Base-by-base conservation (phyloP, 2,113 vertebrate genomes). In the Sceloporus undulatus region DNA sequence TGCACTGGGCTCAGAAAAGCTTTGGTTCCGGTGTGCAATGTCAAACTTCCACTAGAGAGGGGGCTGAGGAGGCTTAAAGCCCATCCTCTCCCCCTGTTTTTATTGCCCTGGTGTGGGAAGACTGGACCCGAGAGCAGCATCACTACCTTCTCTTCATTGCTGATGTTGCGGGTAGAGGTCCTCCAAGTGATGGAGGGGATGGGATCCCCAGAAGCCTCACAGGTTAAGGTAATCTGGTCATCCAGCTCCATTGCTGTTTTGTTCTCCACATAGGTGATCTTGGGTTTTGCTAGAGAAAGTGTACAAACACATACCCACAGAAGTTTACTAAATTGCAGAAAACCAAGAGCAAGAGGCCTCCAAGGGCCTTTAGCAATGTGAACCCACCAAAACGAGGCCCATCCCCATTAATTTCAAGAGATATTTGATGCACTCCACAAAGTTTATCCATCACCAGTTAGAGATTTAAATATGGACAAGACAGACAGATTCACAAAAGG, bases 101-200 rank as follows among this genome's bases (percentile, higher is more conserved):
- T 29, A 48, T 1, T 23, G 19, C 1, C 81, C 23, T 52, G 73
- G 23, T 9, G 29, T 16, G 27, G 4, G n/a, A 7, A 18, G 80
- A 2, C 1, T 9, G 19, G 88, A 27, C 52, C 75, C 38, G 3
- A 85, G 94, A 86, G 93, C 62, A 3, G 42, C 90, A 21, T 42
- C 54, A 90, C 88, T 98, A 99, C 99, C 99, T 99, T 99, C 91
- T 99, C 99, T 95, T 98, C 98, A 10, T 96, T 98, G 82, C 97
- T 98, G 97, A 99, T 99, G 93, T 98, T 97, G 1, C 95, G 92
- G 0, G 95, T 97, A 52, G 98, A 98, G 1, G 97, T 98, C 91
- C 98, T 98, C 99, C 99, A 99, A 74, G 95, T 98, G 93, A 99
- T 99, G 87, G 97, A 98, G 83, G 99, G 99, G 81, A 98, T 99